Conservation (phyloP, 2,797 vertebrate species). For the Sarcophilus harrisii region DNA sequence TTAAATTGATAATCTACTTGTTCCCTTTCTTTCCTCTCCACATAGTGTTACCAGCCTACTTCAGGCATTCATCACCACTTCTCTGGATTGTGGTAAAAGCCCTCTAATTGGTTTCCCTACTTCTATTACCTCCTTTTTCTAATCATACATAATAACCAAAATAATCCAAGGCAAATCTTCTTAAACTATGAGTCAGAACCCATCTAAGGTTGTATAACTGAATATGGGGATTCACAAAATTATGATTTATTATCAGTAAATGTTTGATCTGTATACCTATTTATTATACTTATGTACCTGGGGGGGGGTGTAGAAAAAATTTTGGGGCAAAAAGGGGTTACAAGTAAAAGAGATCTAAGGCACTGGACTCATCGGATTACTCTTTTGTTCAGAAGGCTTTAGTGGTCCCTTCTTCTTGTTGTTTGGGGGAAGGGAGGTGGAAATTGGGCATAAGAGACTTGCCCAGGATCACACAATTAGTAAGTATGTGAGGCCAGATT, state of each 20-base stretch:
- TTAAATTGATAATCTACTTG: not conserved
- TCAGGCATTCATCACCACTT: not conserved
- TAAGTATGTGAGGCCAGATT: not conserved
- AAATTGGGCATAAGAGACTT: too few relatives aligned
- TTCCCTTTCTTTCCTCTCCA: not conserved
- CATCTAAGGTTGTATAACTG: too few relatives aligned
- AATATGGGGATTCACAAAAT: too few relatives aligned
- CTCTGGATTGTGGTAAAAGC: not conserved
- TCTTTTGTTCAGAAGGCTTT: not conserved
- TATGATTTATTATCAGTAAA: too few relatives aligned
- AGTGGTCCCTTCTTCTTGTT: not conserved
- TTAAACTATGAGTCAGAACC: too few relatives aligned
- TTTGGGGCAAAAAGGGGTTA: too few relatives aligned
- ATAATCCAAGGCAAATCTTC: not conserved
- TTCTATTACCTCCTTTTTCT: not conserved
- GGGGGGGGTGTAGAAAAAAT: too few relatives aligned
- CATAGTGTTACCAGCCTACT: not conserved
- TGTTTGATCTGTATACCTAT: too few relatives aligned
- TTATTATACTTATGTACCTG: too few relatives aligned
- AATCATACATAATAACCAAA: not conserved
- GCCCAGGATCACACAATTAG: not conserved
- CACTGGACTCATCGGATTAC: not conserved
- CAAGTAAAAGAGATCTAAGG: not conserved
- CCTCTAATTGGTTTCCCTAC: not conserved
- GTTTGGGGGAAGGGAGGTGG: too few relatives aligned